phyloP scores from a whole-genome alignment of 2,888 invertebrate genomes.

The Ectemnius lituratus region DNA sequence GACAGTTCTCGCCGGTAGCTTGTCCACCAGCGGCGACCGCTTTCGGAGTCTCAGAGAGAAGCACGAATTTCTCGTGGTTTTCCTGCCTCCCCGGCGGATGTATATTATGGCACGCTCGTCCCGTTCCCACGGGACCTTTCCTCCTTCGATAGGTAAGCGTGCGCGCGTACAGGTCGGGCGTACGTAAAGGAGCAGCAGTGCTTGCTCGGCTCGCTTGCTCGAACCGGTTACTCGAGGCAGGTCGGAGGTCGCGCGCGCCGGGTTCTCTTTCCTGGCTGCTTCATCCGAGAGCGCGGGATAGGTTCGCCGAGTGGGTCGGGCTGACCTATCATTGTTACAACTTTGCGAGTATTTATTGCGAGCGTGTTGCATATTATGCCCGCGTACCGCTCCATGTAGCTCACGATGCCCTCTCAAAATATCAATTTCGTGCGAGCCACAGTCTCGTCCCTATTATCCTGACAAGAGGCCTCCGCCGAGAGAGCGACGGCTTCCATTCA shows the following conservation, averaged over 20 bases:
- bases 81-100: slow-evolving; percentile 13
- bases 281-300: slow-evolving; percentile 35
- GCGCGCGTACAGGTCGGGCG: slow-evolving; percentile 18
- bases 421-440: slow-evolving; percentile 47
- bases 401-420: slow-evolving; percentile 38
- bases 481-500: too few species aligned
- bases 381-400: slow-evolving; percentile 20
- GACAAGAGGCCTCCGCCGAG: neutral
- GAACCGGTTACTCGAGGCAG: slow-evolving; percentile 58
- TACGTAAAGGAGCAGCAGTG: slow-evolving; percentile 25
- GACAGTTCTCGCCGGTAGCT: slow-evolving; percentile 25
- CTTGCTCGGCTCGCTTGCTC: slow-evolving; percentile 36
- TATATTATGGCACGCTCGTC: slow-evolving; percentile 17
- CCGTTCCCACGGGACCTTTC: slow-evolving; percentile 52
- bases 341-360: slow-evolving; percentile 56
- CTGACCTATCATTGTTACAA: slow-evolving; percentile 54
- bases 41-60: slow-evolving; percentile 1
- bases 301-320: slow-evolving; percentile 45
- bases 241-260: slow-evolving; percentile 53
- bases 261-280: slow-evolving; percentile 40
- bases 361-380: slow-evolving; percentile 21
- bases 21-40: neutral
- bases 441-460: neutral
- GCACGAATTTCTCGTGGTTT: slow-evolving; percentile 22
- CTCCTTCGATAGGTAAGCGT: slow-evolving; percentile 32